Evolutionary conservation across 2,888 invertebrate species (phyloP).

Genomic region (Habroteleia sp.): DNA sequence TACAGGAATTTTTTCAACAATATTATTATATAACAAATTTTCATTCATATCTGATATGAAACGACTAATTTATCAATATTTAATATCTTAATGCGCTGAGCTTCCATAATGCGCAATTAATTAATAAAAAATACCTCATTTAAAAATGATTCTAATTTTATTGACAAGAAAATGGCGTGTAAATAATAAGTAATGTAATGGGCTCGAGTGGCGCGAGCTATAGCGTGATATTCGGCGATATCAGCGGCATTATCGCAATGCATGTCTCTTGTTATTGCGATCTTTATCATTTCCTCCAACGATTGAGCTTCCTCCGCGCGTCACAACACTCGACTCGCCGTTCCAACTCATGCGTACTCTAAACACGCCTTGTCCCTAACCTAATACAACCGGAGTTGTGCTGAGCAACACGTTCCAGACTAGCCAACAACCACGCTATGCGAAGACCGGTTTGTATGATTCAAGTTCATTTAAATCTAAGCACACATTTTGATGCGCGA

Average conservation of each 20-base stretch:
- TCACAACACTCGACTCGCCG: constrained; percentile 62
- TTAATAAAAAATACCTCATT: too few species aligned
- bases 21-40: too few species aligned
- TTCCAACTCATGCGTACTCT: constrained; percentile 73
- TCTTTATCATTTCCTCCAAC: constrained; percentile 35
- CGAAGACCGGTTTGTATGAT: constrained; percentile 73
- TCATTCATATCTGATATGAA: too few species aligned
- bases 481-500: constrained; percentile 31
- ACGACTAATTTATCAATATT: too few species aligned
- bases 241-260: background rate
- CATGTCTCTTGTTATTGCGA: background rate
- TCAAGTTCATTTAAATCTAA: constrained; percentile 60
- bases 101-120: too few species aligned
- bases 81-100: too few species aligned
- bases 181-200: too few species aligned
- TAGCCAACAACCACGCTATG: constrained; percentile 54
- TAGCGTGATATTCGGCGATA: constrained; percentile 3
- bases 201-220: constrained; percentile 2
- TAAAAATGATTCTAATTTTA: constrained; percentile 7
- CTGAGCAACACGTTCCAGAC: constrained; percentile 68
- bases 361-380: constrained; percentile 76
- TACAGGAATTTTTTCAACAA: too few species aligned
- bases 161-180: constrained; percentile 4
- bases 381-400: constrained; percentile 77
- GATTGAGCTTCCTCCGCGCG: constrained; percentile 12